Evolutionary conservation across 2,888 invertebrate species (phyloP), one percentile per base, ranked within the genome.

Genomic region (Poecilobothrus nobilitatus): DNA sequence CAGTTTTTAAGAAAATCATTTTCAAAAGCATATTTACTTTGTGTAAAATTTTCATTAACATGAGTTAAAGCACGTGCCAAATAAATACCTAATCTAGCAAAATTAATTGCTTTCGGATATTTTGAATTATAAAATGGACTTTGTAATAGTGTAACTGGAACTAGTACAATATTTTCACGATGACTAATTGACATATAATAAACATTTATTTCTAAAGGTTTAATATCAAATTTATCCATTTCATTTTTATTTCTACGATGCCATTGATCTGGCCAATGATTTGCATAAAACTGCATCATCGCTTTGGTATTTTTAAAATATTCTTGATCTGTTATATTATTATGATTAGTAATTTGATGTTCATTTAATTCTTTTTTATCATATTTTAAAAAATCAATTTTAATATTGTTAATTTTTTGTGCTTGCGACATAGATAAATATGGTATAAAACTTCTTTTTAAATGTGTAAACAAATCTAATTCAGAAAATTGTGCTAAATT

Each of bases 81-180:
- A 15, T 63, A 63, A 18, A 20, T 15, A 22, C 67, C 69, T 9
- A 63, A 66, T 44, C 20, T 62, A 7, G 37, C 67, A 66, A 63
- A 69, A 63, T 63, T 65, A 21, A 67, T 61, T 21, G 69, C 65
- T 66, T 63, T 65, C 27, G 69, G 69, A 41, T 67, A 67, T 10
- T 65, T 34, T 15, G 44, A n/a, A 69, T 67, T 53, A 20, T 53
- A 69, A 22, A 65, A 62, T 61, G 69, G 69, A 62, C 65, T 65
- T 33, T 33, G 33, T 9, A 65, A 15, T 20, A 20, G 2, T 20
- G 20, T 34, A 9, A 65, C 20, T 37, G 65, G 65, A n/a, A 65
- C 10, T 63, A 20, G 9, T 4, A 63, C 7, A 27, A 1, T 2
- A 27, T 63, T 53, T 20, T 20, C 10, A 4, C 9, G 15, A 5